phyloP scores from a whole-genome alignment of 1,140 invertebrate genomes.

The Pollicipes pollicipes region DNA sequence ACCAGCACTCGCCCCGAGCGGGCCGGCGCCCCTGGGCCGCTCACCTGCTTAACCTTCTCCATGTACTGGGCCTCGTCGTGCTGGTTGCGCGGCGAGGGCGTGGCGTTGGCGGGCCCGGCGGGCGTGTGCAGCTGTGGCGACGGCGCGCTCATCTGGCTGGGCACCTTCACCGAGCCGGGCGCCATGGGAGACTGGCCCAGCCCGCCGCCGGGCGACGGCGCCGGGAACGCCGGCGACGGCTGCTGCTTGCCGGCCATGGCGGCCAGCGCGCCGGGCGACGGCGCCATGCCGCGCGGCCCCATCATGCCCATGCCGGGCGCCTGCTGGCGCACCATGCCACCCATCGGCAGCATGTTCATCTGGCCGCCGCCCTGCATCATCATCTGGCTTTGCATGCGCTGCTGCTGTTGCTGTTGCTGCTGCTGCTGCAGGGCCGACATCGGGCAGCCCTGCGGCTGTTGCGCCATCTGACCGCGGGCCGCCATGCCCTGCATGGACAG shows the following conservation, averaged over 20 bases:
- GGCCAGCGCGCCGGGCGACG: too few species aligned
- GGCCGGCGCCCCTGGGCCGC: too few species aligned
- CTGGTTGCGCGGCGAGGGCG: neutral
- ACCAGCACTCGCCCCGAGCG: too few species aligned
- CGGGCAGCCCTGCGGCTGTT: neutral
- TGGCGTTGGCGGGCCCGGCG: neutral
- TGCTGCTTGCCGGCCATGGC: too few species aligned
- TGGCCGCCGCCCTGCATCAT: neutral
- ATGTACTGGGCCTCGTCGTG: slow-evolving; percentile 1
- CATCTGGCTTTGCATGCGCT: neutral
- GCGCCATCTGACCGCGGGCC: neutral
- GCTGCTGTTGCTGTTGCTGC: neutral
- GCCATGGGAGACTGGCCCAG: too few species aligned
- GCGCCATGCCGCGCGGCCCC: too few species aligned
- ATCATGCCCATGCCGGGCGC: too few species aligned
- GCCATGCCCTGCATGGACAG: neutral
- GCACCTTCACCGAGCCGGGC: too few species aligned
- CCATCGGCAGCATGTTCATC: neutral
- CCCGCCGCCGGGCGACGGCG: too few species aligned
- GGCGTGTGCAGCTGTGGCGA: neutral
- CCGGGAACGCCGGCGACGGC: too few species aligned
- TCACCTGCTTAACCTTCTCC: slow-evolving; percentile 1
- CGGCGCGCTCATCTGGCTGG: slow-evolving; percentile 17
- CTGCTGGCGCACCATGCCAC: neutral
- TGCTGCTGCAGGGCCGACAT: neutral